Percentiles rank a stretch among this genome's conserved stretches.
These are phyloP conservation scores for Metallyticus violacea DNA, from an alignment of 2,888 invertebrate species.

Conservation along the genomic window DNA sequence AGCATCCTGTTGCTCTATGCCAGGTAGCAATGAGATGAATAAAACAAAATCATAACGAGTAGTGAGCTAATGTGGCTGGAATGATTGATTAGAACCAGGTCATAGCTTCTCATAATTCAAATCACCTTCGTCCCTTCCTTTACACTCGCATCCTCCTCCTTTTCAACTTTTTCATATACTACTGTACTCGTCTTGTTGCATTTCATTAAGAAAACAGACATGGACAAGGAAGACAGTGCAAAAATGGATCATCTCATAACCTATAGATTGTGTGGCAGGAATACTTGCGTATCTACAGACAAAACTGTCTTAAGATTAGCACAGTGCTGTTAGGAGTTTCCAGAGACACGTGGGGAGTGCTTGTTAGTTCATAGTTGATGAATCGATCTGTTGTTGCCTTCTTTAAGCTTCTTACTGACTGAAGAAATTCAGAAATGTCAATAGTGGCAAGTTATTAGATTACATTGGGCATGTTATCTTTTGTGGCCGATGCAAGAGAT, in stretches of 20 bases:
- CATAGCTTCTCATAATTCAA: conserved; percentile 2
- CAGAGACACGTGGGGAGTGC: too few species aligned
- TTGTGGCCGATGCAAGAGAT: too few species aligned
- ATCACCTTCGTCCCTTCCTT: background rate
- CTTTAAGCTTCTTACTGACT: too few species aligned
- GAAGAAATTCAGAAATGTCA: too few species aligned
- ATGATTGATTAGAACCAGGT: conserved; percentile 20
- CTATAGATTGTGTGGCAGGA: too few species aligned
- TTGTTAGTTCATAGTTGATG: too few species aligned
- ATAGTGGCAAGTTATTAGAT: too few species aligned
- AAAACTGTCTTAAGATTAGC: too few species aligned
- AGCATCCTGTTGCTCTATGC: background rate
- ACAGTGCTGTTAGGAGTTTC: too few species aligned
- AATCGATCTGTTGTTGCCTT: too few species aligned
- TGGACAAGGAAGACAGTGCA: background rate
- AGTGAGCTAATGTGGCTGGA: background rate
- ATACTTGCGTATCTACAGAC: too few species aligned
- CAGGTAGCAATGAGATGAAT: background rate
- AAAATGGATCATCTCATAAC: background rate
- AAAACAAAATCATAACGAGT: conserved; percentile 11
- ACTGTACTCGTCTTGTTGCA: background rate
- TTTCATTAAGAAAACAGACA: background rate
- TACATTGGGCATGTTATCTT: too few species aligned
- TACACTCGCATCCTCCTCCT: background rate
- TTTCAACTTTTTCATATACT: conserved; percentile 4